Percentiles rank a stretch among this genome's conserved stretches.
phyloP scores from a whole-genome alignment of 1,140 invertebrate genomes.

The Drosophila paulistorum region DNA sequence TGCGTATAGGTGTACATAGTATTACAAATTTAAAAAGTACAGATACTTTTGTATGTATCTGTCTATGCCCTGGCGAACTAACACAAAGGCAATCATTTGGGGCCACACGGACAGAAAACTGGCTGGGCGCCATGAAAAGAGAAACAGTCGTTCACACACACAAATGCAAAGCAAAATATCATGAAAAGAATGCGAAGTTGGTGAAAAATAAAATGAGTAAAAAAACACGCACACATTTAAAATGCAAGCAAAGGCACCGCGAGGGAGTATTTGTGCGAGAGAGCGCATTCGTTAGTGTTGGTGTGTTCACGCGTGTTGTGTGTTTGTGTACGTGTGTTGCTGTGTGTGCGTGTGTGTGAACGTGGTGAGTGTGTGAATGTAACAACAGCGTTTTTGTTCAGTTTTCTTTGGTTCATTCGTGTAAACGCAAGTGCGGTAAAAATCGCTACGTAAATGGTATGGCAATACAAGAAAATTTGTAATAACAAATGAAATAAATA shows the following conservation, averaged over 20 bases:
- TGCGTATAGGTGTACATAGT: background rate
- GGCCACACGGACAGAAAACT: constrained; percentile 66
- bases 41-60: constrained; percentile 3
- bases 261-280: constrained; percentile 19
- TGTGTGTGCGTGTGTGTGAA: constrained; percentile 35
- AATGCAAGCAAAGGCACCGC: constrained; percentile 18
- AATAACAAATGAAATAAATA: constrained; percentile 10
- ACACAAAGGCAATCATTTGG: constrained; percentile 33
- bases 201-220: constrained; percentile 37
- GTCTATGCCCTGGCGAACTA: constrained; percentile 11
- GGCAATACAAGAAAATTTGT: background rate
- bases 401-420: constrained; percentile 67
- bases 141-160: constrained; percentile 54
- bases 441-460: constrained; percentile 27
- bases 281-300: constrained; percentile 25
- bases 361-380: constrained; percentile 41
- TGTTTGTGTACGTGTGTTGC: background rate
- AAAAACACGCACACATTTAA: constrained; percentile 35
- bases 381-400: constrained; percentile 63
- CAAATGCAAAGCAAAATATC: constrained; percentile 23
- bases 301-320: constrained; percentile 1
- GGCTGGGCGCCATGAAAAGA: constrained; percentile 72
- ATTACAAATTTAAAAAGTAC: too few species aligned
- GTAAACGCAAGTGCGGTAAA: constrained; percentile 63
- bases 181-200: constrained; percentile 30